Percentiles rank a stretch among this genome's conserved stretches.
Evolutionary conservation across 2,888 invertebrate genomes (phyloP).

Genomic region (Patella ulyssiponensis): DNA sequence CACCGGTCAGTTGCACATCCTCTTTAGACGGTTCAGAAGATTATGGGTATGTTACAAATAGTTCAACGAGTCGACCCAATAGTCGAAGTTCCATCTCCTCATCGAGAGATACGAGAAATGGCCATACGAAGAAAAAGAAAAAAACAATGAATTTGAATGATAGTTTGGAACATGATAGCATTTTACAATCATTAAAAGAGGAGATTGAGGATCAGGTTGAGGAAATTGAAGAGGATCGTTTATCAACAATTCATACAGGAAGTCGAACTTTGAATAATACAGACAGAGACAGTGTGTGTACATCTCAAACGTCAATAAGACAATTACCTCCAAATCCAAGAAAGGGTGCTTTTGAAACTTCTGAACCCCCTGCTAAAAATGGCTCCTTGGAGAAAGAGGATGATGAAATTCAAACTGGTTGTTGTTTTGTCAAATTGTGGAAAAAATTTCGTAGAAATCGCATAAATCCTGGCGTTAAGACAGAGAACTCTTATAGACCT

Average conservation of each 20-base stretch:
- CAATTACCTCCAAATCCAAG: constrained; percentile 33
- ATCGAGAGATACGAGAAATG: constrained; percentile 35
- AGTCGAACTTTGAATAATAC: constrained; percentile 1
- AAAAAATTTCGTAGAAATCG: background rate
- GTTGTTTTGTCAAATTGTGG: constrained; percentile 5
- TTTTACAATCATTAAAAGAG: constrained; percentile 58
- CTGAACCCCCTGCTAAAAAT: background rate
- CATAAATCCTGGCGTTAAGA: background rate
- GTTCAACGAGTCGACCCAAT: constrained; percentile 48
- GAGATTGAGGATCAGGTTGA: constrained; percentile 55
- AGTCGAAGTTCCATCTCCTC: constrained; percentile 52
- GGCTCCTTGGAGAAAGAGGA: background rate
- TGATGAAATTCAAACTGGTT: background rate
- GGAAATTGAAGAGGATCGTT: constrained; percentile 51
- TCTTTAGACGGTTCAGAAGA: constrained; percentile 59
- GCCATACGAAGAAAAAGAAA: constrained; percentile 56
- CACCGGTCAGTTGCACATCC: constrained; percentile 54
- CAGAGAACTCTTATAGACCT: background rate
- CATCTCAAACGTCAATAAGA: constrained; percentile 29
- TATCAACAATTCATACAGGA: constrained; percentile 19
- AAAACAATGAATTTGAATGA: constrained; percentile 46
- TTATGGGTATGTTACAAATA: constrained; percentile 51
- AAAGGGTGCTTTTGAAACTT: constrained; percentile 32
- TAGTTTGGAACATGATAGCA: constrained; percentile 47
- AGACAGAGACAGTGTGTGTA: constrained; percentile 14